Evolutionary conservation across 2,113 vertebrate species (phyloP).

Genomic region (Crotalus tigris): DNA sequence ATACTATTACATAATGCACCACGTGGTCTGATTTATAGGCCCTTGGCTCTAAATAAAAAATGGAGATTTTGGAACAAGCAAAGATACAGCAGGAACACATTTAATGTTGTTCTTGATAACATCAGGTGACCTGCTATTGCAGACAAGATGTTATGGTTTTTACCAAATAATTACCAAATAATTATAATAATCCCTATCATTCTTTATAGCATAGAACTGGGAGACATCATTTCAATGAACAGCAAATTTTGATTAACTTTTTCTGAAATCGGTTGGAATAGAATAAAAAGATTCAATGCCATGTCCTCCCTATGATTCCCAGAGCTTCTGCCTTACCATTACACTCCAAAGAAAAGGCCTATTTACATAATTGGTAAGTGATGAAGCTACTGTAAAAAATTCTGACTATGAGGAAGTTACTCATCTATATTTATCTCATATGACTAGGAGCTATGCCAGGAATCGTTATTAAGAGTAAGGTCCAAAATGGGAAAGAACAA

Average conservation of each 20-base stretch:
- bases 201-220: background rate
- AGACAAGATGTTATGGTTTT: background rate
- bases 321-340: background rate
- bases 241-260: background rate
- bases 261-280: background rate
- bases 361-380: background rate
- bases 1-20: background rate
- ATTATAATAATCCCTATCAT: background rate
- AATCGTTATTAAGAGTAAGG: background rate
- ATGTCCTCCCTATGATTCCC: background rate
- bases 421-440: background rate
- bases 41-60: background rate
- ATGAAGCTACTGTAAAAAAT: background rate
- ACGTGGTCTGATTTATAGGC: background rate
- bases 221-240: background rate
- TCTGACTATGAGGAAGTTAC: background rate
- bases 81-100: background rate
- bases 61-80: background rate
- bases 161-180: background rate
- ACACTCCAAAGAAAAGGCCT: background rate
- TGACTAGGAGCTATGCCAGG: background rate
- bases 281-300: background rate
- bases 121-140: background rate
- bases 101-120: background rate
- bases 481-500: background rate